phyloP scores from a whole-genome alignment of 2,888 invertebrate species.

The Synergus umbraculus region DNA sequence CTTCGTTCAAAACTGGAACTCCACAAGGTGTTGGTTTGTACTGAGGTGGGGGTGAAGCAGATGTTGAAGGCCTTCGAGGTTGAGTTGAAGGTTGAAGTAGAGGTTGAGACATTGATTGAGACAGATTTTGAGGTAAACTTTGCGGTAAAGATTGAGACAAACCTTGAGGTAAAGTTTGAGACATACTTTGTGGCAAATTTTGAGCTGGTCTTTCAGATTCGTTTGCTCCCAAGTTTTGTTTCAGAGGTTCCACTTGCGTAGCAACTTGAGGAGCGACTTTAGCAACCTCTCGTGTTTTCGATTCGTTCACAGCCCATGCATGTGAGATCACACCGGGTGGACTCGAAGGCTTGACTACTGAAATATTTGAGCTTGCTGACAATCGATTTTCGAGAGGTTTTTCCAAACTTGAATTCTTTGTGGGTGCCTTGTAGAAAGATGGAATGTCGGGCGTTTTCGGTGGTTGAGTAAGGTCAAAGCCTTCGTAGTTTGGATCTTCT shows the following conservation, averaged over 20 bases:
- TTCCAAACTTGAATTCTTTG: conserved; percentile 67
- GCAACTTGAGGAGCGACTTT: conserved; percentile 49
- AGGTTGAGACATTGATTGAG: neutral
- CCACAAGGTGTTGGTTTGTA: conserved; percentile 66
- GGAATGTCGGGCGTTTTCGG: conserved; percentile 81
- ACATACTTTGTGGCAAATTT: conserved; percentile 35
- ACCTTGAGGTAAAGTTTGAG: conserved; percentile 1
- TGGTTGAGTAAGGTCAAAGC: conserved; percentile 78
- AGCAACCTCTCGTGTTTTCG: conserved; percentile 77
- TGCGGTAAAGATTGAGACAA: neutral
- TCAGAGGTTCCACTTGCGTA: conserved; percentile 61
- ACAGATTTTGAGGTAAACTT: neutral
- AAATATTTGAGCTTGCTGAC: conserved; percentile 52
- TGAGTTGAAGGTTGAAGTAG: conserved; percentile 41
- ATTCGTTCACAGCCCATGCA: conserved; percentile 80
- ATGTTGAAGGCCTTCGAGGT: conserved; percentile 50
- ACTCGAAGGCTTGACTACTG: conserved; percentile 65
- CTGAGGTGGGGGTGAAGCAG: conserved; percentile 59
- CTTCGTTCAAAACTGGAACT: conserved; percentile 65
- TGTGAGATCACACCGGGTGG: conserved; percentile 79
- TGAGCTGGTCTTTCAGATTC: conserved; percentile 60
- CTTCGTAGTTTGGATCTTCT: conserved; percentile 80
- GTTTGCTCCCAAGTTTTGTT: conserved; percentile 57
- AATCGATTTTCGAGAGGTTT: conserved; percentile 61
- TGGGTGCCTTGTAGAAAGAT: conserved; percentile 78